These are phyloP conservation scores for Steinernema hermaphroditum DNA, from an alignment of 2,888 invertebrate genomes.

Conservation along the genomic window DNA sequence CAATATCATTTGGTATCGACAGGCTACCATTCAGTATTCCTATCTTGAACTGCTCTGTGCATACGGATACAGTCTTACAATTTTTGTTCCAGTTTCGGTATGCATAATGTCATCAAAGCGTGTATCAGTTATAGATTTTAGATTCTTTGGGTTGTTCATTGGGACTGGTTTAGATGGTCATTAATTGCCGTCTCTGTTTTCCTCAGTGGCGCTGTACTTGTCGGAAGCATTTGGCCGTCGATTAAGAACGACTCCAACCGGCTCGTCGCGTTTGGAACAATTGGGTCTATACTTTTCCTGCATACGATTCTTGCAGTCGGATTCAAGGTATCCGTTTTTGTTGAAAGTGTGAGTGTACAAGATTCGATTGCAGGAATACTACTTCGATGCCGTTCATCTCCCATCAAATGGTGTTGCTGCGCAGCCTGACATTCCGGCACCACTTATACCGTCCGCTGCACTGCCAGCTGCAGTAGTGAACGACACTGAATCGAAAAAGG, in stretches of 20 bases:
- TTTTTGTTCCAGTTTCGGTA: conserved; percentile 87
- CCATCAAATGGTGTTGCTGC: neutral
- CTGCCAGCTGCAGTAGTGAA: neutral
- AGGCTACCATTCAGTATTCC: conserved; percentile 69
- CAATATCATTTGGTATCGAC: conserved; percentile 82
- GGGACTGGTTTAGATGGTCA: conserved; percentile 82
- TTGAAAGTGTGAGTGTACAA: neutral
- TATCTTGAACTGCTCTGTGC: conserved; percentile 86
- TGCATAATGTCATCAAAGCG: conserved; percentile 53
- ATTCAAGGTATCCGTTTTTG: conserved; percentile 74
- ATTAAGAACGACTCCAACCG: conserved; percentile 70
- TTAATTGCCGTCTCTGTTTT: conserved; percentile 80
- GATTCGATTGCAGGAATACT: conserved; percentile 49
- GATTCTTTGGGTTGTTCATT: conserved; percentile 83
- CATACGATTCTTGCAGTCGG: conserved; percentile 83
- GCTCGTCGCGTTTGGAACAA: conserved; percentile 73
- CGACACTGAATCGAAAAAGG: neutral
- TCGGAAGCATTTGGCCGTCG: conserved; percentile 81
- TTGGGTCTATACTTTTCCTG: conserved; percentile 76
- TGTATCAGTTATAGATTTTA: conserved; percentile 49
- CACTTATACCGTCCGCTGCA: too few relatives aligned
- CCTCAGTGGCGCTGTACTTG: conserved; percentile 82
- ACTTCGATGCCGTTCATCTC: conserved; percentile 50
- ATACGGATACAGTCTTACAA: conserved; percentile 90
- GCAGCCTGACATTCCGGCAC: neutral